phyloP scores from a whole-genome alignment of 2,888 invertebrate species.

The Cerastis rubricosa region DNA sequence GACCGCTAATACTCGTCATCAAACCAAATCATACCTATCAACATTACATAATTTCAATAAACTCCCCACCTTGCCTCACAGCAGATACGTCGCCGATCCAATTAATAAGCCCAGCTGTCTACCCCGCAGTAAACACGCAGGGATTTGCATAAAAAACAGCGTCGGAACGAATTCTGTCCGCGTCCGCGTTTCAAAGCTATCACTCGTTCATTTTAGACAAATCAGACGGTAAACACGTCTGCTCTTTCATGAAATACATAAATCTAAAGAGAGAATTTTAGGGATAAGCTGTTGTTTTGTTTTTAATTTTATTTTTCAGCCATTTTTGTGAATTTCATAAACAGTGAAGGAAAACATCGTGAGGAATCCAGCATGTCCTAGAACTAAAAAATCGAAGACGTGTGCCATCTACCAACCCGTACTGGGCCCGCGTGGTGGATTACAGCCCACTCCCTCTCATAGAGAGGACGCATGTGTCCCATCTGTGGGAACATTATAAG shows the following conservation, averaged over 20 bases:
- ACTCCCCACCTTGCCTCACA: neutral
- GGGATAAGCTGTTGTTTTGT: conserved; percentile 46
- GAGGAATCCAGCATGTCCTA: too few species aligned
- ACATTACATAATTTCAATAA: conserved; percentile 8
- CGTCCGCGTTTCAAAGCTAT: conserved; percentile 54
- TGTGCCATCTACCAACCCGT: too few species aligned
- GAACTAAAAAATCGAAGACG: too few species aligned
- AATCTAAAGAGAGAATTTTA: conserved; percentile 66
- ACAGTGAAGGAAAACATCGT: too few species aligned
- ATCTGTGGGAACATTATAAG: too few species aligned
- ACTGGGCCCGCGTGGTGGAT: too few species aligned
- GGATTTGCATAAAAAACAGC: conserved; percentile 57
- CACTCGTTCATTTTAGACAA: conserved; percentile 68
- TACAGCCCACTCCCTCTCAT: too few species aligned
- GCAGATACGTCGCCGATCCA: conserved; percentile 38
- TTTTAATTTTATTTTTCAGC: neutral
- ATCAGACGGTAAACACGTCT: conserved; percentile 70
- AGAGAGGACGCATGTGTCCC: too few species aligned
- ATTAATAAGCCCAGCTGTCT: conserved; percentile 52
- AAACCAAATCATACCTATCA: neutral
- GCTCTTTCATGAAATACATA: conserved; percentile 73
- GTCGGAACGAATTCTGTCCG: conserved; percentile 31
- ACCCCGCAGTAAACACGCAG: conserved; percentile 44
- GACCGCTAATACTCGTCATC: neutral
- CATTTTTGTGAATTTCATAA: too few species aligned